Conservation (phyloP, 2,113 vertebrate species). For the Ascaphus truei region DNA sequence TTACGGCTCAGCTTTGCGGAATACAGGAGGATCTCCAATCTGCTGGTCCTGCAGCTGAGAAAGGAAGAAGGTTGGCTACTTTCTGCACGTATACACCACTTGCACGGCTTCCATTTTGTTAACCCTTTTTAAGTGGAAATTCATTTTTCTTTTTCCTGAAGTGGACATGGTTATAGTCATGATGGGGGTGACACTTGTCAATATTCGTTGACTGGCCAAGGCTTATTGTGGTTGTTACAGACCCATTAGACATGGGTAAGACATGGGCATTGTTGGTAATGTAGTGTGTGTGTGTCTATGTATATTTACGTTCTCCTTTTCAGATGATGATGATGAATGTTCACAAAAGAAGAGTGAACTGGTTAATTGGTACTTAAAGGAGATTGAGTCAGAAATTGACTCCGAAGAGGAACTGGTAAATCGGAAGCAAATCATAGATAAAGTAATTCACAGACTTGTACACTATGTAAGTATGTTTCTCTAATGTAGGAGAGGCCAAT, state of each 20-base stretch:
- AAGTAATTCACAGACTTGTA: constrained; percentile 88
- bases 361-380: constrained; percentile 96
- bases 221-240: too few relatives aligned
- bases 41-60: constrained; percentile 89
- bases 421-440: constrained; percentile 90
- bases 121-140: background rate
- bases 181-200: too few relatives aligned
- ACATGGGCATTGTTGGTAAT: too few relatives aligned
- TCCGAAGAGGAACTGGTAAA: constrained; percentile 91
- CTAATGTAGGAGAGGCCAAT: background rate
- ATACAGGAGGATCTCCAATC: constrained; percentile 89
- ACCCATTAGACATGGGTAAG: too few relatives aligned
- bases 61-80: constrained; percentile 88
- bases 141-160: too few relatives aligned
- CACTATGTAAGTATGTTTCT: constrained; percentile 77
- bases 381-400: constrained; percentile 95
- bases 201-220: too few relatives aligned
- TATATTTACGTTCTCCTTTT: constrained; percentile 20
- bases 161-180: too few relatives aligned
- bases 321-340: constrained; percentile 86
- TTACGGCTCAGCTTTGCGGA: constrained; percentile 85
- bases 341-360: constrained; percentile 85
- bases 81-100: too few relatives aligned
- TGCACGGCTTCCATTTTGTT: too few relatives aligned
- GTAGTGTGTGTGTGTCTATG: too few relatives aligned